Base-by-base conservation (phyloP, 2,113 vertebrate species). In the Pelecanoides urinatrix region DNA sequence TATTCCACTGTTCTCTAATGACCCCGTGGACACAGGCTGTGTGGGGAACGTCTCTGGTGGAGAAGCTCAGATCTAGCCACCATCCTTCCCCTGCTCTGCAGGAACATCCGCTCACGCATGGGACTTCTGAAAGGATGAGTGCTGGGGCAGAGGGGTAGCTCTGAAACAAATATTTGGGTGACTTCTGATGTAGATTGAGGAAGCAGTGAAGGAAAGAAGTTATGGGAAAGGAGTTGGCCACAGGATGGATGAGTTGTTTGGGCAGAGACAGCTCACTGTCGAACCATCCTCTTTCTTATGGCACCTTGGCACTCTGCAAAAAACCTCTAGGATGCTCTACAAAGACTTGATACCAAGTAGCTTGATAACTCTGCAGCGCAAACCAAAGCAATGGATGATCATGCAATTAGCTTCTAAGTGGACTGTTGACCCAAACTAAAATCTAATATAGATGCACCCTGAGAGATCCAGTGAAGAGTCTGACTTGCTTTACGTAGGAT, bases 101-200 rank as follows among this genome's bases (percentile, higher is more conserved):
- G 4, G 14, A 36, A 26, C 45, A 62, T 25, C 21, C 2, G 4
- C 6, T 90, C 22, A 36, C 1, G 0, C 14, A 4, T 26, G 25
- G 7, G 25, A 34, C 44, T 71, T 82, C 7, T 52, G 40, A 88
- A 73, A 56, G 18, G 10, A 34, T 53, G 22, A 56, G 16, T 91
- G 44, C 18, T 77, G 53, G 13, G 42, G 38, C 65, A 81, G 53
- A 83, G 11, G 14, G 2, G 3, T 78, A 18, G 20, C 27, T 80
- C 63, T 77, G 36, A 77, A 94, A 44, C 20, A 74, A 40, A 20
- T 44, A 14, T 56, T 74, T 71, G 13, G 11, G 13, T 76, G 36
- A 7, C 27, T 76, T 83, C 44, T 76, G 27, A 30, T 70, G 27
- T 58, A 49, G 17, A n/a, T 26, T 34, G 75, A 47, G 25, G 53